These are phyloP conservation scores for Melolontha melolontha DNA, from an alignment of 2,888 invertebrate genomes.

Conservation along the genomic window DNA sequence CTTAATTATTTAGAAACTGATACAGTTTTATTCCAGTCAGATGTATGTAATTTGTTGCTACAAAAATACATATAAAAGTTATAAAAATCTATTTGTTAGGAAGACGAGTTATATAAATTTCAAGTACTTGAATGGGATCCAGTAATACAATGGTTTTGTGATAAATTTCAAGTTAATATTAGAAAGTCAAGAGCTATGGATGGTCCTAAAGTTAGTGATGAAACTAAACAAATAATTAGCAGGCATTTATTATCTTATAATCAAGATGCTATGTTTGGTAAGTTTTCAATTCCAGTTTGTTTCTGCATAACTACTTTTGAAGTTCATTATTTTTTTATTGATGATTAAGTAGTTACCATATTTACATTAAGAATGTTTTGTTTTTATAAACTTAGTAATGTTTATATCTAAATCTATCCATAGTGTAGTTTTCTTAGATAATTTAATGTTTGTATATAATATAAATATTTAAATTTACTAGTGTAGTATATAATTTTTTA, in stretches of 20 bases:
- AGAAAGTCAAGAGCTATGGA: constrained; percentile 78
- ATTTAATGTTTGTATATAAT: no score
- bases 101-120: constrained; percentile 79
- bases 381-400: no score
- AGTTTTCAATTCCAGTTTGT: constrained; percentile 49
- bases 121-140: constrained; percentile 92
- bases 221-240: constrained; percentile 77
- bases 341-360: not conserved
- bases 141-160: constrained; percentile 88
- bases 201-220: constrained; percentile 74
- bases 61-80: constrained; percentile 9
- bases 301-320: constrained; percentile 6
- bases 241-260: constrained; percentile 86
- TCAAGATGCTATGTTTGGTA: constrained; percentile 86
- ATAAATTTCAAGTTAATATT: constrained; percentile 80
- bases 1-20: constrained; percentile 86
- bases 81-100: constrained; percentile 65
- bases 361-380: no score
- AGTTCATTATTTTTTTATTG: constrained; percentile 14
- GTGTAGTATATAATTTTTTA: no score
- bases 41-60: constrained; percentile 67
- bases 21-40: constrained; percentile 82
- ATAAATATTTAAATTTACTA: no score
- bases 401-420: no score
- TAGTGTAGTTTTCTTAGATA: no score